These are phyloP conservation scores for Heliocidaris erythrogramma DNA, from an alignment of 35 echinoderm and acorn worm species.

Conservation along the genomic window DNA sequence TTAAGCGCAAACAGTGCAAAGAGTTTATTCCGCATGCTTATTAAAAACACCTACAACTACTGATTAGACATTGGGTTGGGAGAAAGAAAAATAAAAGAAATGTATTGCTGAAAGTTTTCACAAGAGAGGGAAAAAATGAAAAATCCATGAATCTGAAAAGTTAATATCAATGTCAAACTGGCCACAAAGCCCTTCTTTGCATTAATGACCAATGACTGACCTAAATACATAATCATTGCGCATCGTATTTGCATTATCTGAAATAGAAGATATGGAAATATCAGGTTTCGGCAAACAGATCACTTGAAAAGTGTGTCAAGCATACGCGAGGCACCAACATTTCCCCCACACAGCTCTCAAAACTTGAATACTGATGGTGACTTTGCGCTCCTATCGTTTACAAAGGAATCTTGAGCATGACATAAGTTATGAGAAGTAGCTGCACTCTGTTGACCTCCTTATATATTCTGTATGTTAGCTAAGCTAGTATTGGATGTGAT, in stretches of 20 bases:
- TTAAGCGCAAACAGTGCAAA: too few species aligned
- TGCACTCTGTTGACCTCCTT: too few species aligned
- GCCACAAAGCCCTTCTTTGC: background rate
- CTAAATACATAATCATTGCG: background rate
- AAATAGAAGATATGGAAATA: background rate
- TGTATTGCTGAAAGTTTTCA: too few species aligned
- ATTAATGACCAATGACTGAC: background rate
- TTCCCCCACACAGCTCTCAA: background rate
- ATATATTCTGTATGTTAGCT: too few species aligned
- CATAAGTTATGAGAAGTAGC: too few species aligned
- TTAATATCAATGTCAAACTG: background rate
- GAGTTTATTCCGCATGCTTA: too few species aligned
- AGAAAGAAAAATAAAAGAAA: too few species aligned
- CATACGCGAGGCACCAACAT: background rate
- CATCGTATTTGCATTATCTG: background rate
- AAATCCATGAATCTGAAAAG: background rate
- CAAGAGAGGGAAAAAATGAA: background rate
- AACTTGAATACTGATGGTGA: background rate
- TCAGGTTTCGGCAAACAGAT: background rate
- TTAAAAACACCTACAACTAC: too few species aligned
- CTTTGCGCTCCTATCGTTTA: background rate
- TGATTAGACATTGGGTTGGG: too few species aligned
- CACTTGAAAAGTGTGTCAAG: background rate
- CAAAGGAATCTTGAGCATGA: background rate
- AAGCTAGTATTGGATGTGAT: too few species aligned